Evolutionary conservation across 2,113 vertebrate genomes (phyloP).

Genomic region (Boulengeromyrus knoepffleri): DNA sequence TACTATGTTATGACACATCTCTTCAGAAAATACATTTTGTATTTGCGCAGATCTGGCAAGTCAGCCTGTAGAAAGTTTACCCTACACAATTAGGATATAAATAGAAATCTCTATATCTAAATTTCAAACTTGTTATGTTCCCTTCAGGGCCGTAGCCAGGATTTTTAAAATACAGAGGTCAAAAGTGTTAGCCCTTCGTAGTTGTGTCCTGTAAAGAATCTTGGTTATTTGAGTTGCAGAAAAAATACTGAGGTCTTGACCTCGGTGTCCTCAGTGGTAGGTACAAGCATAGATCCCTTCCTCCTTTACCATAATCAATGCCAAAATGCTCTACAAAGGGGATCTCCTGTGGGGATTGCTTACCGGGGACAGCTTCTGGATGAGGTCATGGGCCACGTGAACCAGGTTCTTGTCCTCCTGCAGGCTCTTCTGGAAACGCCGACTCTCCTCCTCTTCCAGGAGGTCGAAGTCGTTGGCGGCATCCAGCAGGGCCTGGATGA

Average conservation of each 20-base stretch:
- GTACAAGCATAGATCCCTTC: too few relatives aligned
- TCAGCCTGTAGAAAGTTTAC: background rate
- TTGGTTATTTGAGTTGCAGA: too few relatives aligned
- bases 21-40: background rate
- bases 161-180: background rate
- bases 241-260: too few relatives aligned
- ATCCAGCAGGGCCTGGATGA: constrained; percentile 88
- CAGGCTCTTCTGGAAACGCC: constrained; percentile 83
- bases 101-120: background rate
- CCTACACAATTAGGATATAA: background rate
- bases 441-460: constrained; percentile 87
- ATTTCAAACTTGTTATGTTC: background rate
- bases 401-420: constrained; percentile 90
- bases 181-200: background rate
- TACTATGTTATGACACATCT: background rate
- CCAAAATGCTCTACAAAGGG: background rate
- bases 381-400: constrained; percentile 92
- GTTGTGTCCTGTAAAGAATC: background rate
- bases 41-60: background rate
- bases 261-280: too few relatives aligned
- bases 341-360: constrained; percentile 40
- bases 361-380: constrained; percentile 94
- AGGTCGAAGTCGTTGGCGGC: constrained; percentile 91
- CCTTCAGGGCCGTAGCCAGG: background rate
- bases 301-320: background rate